phyloP scores from a whole-genome alignment of 2,113 vertebrate genomes.

The Butastur rufipennis region DNA sequence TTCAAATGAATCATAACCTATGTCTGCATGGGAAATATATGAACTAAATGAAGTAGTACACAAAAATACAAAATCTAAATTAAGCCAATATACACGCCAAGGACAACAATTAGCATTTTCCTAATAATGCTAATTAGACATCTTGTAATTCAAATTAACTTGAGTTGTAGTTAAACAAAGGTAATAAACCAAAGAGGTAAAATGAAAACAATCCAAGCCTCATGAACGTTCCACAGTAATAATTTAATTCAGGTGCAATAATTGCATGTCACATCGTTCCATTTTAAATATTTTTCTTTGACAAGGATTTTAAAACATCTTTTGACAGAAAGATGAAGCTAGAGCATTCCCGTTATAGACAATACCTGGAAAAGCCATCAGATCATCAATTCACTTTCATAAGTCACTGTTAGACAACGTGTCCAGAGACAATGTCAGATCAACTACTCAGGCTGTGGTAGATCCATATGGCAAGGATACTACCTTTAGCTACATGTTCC shows the following conservation, averaged over 20 bases:
- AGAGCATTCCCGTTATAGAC: not conserved
- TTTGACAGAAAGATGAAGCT: not conserved
- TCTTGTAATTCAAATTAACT: not conserved
- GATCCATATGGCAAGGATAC: not conserved
- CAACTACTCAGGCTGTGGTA: not conserved
- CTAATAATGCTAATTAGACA: not conserved
- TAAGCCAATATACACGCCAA: not conserved
- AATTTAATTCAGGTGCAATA: not conserved
- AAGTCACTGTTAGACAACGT: accelerated
- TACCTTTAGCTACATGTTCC: not conserved
- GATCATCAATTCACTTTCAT: accelerated
- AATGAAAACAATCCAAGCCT: not conserved
- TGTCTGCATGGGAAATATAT: not conserved
- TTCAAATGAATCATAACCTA: not conserved
- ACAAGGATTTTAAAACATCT: not conserved
- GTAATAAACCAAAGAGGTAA: not conserved
- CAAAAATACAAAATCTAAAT: not conserved
- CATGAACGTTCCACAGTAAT: not conserved
- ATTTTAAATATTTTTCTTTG: not conserved
- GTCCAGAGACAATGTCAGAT: not conserved
- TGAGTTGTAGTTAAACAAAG: not conserved
- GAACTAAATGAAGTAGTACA: not conserved
- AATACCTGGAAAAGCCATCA: not conserved
- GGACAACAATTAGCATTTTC: not conserved
- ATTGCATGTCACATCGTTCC: not conserved